These are phyloP conservation scores for Onchidella celtica DNA, from an alignment of 2,888 invertebrate species.

Conservation along the genomic window DNA sequence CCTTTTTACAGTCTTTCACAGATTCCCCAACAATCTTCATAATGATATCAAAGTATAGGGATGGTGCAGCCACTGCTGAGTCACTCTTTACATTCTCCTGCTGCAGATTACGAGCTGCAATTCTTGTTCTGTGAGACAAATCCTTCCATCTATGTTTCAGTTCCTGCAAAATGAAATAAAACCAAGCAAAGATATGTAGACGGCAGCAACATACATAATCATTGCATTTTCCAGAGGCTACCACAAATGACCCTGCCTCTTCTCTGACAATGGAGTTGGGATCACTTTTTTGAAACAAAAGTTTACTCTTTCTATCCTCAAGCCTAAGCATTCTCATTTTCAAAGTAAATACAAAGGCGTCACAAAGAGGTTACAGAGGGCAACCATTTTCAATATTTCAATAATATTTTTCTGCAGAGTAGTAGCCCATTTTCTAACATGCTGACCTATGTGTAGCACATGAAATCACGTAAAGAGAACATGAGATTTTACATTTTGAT, in stretches of 20 bases:
- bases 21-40: slow-evolving; percentile 35
- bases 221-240: neutral
- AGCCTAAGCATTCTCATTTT: too few species aligned
- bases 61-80: neutral
- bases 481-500: too few species aligned
- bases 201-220: neutral
- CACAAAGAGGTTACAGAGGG: too few species aligned
- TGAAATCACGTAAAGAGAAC: too few species aligned
- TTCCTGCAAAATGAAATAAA: slow-evolving; percentile 3
- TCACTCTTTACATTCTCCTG: neutral
- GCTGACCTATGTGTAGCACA: too few species aligned
- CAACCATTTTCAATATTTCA: too few species aligned
- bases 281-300: too few species aligned
- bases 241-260: neutral
- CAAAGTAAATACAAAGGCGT: too few species aligned
- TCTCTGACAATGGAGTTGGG: neutral
- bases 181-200: neutral
- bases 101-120: neutral
- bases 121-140: slow-evolving; percentile 16
- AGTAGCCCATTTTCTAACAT: too few species aligned
- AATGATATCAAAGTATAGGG: slow-evolving; percentile 22
- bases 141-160: slow-evolving; percentile 42
- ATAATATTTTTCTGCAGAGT: too few species aligned
- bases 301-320: too few species aligned
- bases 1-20: neutral